Evolutionary conservation across 2,888 invertebrate species (phyloP).

Genomic region (Therioaphis trifolii): DNA sequence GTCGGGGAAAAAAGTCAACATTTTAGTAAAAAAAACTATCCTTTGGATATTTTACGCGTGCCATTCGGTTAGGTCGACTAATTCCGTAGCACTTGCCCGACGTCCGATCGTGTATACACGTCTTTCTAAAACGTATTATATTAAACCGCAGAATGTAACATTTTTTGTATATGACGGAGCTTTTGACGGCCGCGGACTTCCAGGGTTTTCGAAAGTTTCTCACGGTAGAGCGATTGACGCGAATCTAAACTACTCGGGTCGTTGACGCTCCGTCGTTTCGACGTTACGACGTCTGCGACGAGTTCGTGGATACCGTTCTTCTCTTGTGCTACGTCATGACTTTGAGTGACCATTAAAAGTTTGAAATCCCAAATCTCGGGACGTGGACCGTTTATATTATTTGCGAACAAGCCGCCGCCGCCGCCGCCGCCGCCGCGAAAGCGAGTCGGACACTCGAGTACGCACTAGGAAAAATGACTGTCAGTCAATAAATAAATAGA

Average conservation of each 20-base stretch:
- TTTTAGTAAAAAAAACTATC: background rate
- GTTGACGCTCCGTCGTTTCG: background rate
- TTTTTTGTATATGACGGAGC: no score
- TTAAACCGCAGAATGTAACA: no score
- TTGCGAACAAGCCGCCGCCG: constrained; percentile 7
- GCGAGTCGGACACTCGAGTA: background rate
- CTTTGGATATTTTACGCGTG: background rate
- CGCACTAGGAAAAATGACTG: no score
- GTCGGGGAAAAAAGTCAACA: constrained; percentile 7
- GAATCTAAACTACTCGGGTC: background rate
- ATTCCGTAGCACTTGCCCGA: background rate
- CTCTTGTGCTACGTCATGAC: background rate
- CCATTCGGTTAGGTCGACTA: background rate
- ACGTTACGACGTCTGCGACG: background rate
- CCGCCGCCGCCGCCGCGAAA: background rate
- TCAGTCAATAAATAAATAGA: no score
- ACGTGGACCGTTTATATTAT: background rate
- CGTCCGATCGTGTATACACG: background rate
- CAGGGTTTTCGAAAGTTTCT: background rate
- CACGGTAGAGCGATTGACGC: background rate
- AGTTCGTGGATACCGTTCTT: constrained; percentile 24
- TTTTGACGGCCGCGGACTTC: no score
- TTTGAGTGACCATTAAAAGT: constrained; percentile 34
- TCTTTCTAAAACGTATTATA: background rate
- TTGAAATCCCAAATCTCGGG: constrained; percentile 27